Percentiles rank a stretch among this genome's conserved stretches.
phyloP scores from a whole-genome alignment of 2,113 vertebrate genomes.

The Apodemus sylvaticus region DNA sequence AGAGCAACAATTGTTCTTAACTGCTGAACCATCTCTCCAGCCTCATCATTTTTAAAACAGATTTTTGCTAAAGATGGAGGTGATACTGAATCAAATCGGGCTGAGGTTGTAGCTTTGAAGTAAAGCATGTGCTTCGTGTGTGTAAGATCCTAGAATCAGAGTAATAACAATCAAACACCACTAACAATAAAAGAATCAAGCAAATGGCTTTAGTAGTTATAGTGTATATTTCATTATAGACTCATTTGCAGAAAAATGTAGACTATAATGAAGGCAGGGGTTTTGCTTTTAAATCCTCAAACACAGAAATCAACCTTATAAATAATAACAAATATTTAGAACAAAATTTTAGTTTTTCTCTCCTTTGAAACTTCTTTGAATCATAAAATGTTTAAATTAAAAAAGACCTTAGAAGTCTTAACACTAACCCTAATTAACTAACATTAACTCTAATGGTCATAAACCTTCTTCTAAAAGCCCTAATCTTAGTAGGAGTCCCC shows the following conservation, averaged over 20 bases:
- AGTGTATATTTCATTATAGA: not conserved
- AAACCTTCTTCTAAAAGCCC: no score
- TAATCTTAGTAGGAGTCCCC: no score
- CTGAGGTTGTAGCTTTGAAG: not conserved
- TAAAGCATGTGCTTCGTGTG: not conserved
- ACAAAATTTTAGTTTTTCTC: not conserved
- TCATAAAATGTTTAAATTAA: constrained; percentile 17
- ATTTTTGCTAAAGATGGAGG: not conserved
- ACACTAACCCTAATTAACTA: no score
- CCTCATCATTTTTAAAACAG: not conserved
- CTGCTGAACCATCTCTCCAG: not conserved
- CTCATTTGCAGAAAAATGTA: not conserved
- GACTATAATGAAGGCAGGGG: not conserved
- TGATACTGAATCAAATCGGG: not conserved
- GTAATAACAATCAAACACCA: not conserved
- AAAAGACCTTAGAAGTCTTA: constrained; percentile 34
- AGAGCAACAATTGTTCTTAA: not conserved
- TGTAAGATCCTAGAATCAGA: not conserved
- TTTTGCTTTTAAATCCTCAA: not conserved
- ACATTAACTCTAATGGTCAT: no score
- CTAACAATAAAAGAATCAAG: not conserved
- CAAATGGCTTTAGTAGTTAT: not conserved
- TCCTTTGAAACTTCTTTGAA: not conserved
- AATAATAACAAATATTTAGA: not conserved
- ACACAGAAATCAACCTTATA: not conserved